These are phyloP conservation scores for Mythimna vitellina DNA, from an alignment of 2,888 invertebrate genomes.

Conservation along the genomic window DNA sequence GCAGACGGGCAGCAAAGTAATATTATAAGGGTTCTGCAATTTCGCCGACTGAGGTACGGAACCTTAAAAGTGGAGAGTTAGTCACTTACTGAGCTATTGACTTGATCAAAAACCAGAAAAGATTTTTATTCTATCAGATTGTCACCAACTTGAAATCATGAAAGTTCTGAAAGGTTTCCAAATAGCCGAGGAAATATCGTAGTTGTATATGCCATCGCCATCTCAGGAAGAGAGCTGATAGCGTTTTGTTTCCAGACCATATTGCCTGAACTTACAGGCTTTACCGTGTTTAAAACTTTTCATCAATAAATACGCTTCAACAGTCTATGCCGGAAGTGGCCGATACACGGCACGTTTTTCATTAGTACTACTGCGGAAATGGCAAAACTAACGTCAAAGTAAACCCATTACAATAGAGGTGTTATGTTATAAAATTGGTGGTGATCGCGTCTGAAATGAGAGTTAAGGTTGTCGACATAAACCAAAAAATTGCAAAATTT, in stretches of 20 bases:
- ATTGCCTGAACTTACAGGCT: conserved; percentile 18
- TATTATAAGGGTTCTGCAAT: too few species aligned
- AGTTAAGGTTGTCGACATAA: too few species aligned
- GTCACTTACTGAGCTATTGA: too few species aligned
- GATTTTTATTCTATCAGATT: not conserved
- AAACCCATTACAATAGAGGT: conserved; percentile 3
- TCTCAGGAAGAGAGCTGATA: conserved; percentile 14
- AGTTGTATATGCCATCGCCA: not conserved
- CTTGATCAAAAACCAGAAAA: not conserved
- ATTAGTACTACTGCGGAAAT: conserved; percentile 36
- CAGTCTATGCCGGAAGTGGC: conserved; percentile 21
- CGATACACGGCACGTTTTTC: conserved; percentile 37
- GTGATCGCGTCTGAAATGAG: too few species aligned
- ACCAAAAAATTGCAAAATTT: too few species aligned
- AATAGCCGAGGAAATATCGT: not conserved
- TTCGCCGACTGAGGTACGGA: too few species aligned
- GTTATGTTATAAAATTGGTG: not conserved
- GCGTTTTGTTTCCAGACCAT: conserved; percentile 5
- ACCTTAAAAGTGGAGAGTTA: too few species aligned
- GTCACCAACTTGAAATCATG: not conserved
- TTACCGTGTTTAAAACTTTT: conserved; percentile 15
- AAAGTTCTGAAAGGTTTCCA: not conserved
- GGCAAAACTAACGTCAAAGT: conserved; percentile 23
- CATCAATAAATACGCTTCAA: conserved; percentile 43
- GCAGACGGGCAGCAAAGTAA: too few species aligned